Conservation (phyloP, 2,888 invertebrate species). For the Lasiommata megera region DNA sequence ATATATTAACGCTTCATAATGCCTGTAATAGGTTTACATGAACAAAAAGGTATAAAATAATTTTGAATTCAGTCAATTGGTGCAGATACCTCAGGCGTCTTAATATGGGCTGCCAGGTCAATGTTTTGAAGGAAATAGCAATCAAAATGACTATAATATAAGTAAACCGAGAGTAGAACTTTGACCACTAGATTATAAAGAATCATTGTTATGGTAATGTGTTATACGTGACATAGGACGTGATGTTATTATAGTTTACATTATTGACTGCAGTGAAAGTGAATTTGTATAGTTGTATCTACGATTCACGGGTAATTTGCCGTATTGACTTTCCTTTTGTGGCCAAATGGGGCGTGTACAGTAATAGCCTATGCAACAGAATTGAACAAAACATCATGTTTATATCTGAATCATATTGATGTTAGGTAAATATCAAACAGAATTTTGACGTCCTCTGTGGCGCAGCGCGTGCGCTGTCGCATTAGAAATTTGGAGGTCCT, state of each 20-base stretch:
- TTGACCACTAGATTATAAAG: not conserved
- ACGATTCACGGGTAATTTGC: conserved; percentile 30
- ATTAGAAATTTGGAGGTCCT: too few species aligned
- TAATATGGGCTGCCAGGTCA: too few species aligned
- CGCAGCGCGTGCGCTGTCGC: too few species aligned
- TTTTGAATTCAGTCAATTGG: too few species aligned
- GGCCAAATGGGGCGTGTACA: conserved; percentile 8
- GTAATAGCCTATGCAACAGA: not conserved
- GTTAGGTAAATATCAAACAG: not conserved
- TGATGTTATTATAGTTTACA: conserved; percentile 14
- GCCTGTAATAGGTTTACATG: too few species aligned
- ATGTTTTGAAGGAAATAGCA: too few species aligned
- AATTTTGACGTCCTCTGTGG: too few species aligned
- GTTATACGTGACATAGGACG: conserved; percentile 17
- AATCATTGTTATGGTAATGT: conserved; percentile 10
- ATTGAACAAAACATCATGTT: not conserved
- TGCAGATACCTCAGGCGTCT: too few species aligned
- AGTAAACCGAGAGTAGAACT: not conserved
- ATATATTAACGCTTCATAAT: too few species aligned
- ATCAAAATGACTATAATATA: too few species aligned
- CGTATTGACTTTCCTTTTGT: conserved; percentile 28
- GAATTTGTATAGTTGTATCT: conserved; percentile 18
- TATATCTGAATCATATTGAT: too few species aligned
- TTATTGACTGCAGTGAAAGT: conserved; percentile 21
- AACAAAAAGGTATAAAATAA: too few species aligned